Evolutionary conservation across 2,888 invertebrate genomes (phyloP).

Genomic region (Caenorhabditis sp.): DNA sequence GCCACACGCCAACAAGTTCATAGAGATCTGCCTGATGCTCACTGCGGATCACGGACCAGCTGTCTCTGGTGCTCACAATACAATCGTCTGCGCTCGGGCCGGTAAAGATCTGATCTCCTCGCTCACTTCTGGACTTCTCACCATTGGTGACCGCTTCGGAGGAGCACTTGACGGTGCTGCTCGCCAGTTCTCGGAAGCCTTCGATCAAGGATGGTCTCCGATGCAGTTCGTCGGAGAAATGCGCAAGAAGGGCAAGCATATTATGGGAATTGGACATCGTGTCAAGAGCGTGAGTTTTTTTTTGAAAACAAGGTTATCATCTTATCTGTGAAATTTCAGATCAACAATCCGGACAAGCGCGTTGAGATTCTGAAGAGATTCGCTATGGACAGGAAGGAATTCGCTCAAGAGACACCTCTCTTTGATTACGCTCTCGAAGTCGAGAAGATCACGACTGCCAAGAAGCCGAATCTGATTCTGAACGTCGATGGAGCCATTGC

Average conservation of each 20-base stretch:
- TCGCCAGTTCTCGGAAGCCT: conserved; percentile 95
- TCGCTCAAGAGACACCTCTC: conserved; percentile 91
- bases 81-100: conserved; percentile 94
- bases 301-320: no score
- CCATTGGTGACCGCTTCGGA: conserved; percentile 96
- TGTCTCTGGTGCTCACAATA: conserved; percentile 89
- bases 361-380: conserved; percentile 96
- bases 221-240: conserved; percentile 99
- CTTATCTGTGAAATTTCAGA: conserved; percentile 84
- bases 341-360: conserved; percentile 98
- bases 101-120: conserved; percentile 98
- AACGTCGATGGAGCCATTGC: conserved; percentile 99
- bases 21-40: conserved; percentile 98
- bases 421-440: conserved; percentile 97
- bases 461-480: conserved; percentile 98
- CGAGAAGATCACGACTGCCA: conserved; percentile 98
- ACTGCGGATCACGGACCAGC: conserved; percentile 99
- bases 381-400: conserved; percentile 91
- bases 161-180: conserved; percentile 99
- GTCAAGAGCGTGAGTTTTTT: conserved; percentile 87
- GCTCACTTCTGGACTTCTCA: conserved; percentile 95
- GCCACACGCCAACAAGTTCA: conserved; percentile 94
- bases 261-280: conserved; percentile 98
- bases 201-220: conserved; percentile 89
- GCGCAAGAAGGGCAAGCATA: conserved; percentile 96